phyloP scores from a whole-genome alignment of 2,797 vertebrate species.

The Phoeniculus purpureus region DNA sequence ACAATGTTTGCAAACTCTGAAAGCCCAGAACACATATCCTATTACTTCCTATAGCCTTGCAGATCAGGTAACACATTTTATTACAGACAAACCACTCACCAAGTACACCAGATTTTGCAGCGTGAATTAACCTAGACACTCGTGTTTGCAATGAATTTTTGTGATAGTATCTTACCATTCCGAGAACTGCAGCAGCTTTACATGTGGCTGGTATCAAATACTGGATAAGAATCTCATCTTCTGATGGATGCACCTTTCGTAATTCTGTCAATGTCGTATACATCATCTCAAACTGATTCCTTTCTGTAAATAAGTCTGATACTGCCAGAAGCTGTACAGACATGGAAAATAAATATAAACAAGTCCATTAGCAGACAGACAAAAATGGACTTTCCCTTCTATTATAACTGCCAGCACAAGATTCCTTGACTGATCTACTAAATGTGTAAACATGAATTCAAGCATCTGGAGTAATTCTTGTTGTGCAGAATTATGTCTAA shows the following conservation, averaged over 20 bases:
- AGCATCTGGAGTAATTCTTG: not conserved
- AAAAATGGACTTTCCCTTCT: not conserved
- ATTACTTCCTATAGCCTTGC: not conserved
- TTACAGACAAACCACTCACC: not conserved
- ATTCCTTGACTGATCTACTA: not conserved
- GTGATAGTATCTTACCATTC: slow-evolving; percentile 88
- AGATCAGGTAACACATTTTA: not conserved
- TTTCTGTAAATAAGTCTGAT: slow-evolving; percentile 97
- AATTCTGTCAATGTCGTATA: slow-evolving; percentile 91
- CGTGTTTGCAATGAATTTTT: not conserved
- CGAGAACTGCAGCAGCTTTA: slow-evolving; percentile 95
- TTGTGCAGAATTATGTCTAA: not conserved
- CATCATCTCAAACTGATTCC: slow-evolving; percentile 99
- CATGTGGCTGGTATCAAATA: slow-evolving; percentile 96
- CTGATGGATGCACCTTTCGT: slow-evolving; percentile 91
- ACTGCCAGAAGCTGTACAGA: slow-evolving; percentile 90
- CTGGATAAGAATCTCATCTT: slow-evolving; percentile 96
- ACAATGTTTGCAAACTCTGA: not conserved
- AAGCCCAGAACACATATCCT: not conserved
- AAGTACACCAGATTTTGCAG: not conserved
- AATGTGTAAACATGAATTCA: not conserved
- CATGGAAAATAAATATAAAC: not conserved
- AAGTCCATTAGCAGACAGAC: not conserved
- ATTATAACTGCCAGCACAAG: not conserved
- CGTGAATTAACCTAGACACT: not conserved